Evolutionary conservation across 2,113 vertebrate species (phyloP).

Genomic region (Mugil cephalus): DNA sequence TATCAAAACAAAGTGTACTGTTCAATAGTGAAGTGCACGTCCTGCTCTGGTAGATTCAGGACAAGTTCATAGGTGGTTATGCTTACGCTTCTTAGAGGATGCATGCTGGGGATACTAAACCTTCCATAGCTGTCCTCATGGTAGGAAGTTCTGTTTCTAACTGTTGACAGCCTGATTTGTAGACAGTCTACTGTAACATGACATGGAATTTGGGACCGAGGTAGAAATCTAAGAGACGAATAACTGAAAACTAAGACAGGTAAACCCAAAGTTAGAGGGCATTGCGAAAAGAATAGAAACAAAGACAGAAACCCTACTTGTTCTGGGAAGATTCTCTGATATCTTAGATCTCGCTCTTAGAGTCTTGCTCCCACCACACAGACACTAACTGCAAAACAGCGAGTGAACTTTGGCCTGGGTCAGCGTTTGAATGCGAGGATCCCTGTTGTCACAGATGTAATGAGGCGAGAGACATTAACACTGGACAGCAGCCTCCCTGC

Average conservation of each 20-base stretch:
- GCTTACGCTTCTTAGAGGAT: too few relatives aligned
- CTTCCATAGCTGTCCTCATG: too few relatives aligned
- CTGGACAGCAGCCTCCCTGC: conserved; percentile 41
- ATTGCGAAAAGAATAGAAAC: conserved; percentile 5
- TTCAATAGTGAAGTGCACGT: too few relatives aligned
- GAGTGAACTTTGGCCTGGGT: conserved; percentile 72
- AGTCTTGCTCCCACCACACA: conserved; percentile 32
- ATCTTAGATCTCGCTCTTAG: conserved; percentile 8
- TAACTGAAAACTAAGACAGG: not conserved
- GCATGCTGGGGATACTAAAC: too few relatives aligned
- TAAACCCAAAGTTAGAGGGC: not conserved
- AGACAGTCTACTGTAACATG: too few relatives aligned
- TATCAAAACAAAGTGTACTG: too few relatives aligned
- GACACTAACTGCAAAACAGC: conserved; percentile 51
- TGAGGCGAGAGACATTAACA: conserved; percentile 73
- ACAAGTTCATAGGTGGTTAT: too few relatives aligned
- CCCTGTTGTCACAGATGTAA: conserved; percentile 69
- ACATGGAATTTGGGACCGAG: too few relatives aligned
- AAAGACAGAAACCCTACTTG: conserved; percentile 25
- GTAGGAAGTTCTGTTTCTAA: too few relatives aligned
- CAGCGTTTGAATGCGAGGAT: conserved; percentile 59
- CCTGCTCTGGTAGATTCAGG: too few relatives aligned
- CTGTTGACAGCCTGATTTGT: too few relatives aligned
- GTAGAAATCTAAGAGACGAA: too few relatives aligned
- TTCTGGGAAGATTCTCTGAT: conserved; percentile 32